These are phyloP conservation scores for Selenia dentaria DNA, from an alignment of 2,888 invertebrate genomes.

Conservation along the genomic window DNA sequence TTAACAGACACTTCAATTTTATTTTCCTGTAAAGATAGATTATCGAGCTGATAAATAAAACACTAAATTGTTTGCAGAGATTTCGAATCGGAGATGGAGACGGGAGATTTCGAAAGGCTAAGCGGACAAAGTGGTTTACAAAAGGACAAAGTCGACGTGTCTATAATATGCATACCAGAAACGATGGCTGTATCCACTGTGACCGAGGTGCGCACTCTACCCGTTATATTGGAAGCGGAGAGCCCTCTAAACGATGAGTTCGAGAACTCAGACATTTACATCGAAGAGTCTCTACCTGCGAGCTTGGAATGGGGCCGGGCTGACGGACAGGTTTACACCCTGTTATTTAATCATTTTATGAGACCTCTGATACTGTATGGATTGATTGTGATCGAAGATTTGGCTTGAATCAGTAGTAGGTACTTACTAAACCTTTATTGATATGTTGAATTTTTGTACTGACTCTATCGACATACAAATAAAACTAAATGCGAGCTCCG, in stretches of 20 bases:
- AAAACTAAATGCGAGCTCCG: too few species aligned
- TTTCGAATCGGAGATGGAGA: conserved; percentile 92
- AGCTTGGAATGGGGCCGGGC: conserved; percentile 89
- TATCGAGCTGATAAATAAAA: too few species aligned
- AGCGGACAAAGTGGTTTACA: conserved; percentile 82
- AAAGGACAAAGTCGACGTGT: conserved; percentile 63
- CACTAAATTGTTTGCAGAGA: conserved; percentile 76
- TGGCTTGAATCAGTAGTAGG: too few species aligned
- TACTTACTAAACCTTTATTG: too few species aligned
- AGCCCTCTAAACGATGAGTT: conserved; percentile 82
- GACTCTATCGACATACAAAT: too few species aligned
- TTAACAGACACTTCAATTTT: too few species aligned
- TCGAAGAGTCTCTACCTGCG: conserved; percentile 94
- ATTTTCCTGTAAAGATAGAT: too few species aligned
- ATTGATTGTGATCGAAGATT: too few species aligned
- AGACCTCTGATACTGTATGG: conserved; percentile 23
- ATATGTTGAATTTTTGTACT: too few species aligned
- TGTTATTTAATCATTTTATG: conserved; percentile 27
- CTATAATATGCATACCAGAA: conserved; percentile 71
- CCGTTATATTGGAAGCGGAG: conserved; percentile 56
- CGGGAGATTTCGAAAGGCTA: conserved; percentile 93
- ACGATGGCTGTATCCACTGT: conserved; percentile 81
- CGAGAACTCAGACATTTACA: conserved; percentile 93
- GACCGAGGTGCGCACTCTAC: conserved; percentile 83
- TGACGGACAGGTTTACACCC: conserved; percentile 70